Percentiles rank a stretch among this genome's conserved stretches.
These are phyloP conservation scores for Paracentrotus lividus DNA, from an alignment of 53 echinoderm and acorn worm genomes.

Conservation along the genomic window DNA sequence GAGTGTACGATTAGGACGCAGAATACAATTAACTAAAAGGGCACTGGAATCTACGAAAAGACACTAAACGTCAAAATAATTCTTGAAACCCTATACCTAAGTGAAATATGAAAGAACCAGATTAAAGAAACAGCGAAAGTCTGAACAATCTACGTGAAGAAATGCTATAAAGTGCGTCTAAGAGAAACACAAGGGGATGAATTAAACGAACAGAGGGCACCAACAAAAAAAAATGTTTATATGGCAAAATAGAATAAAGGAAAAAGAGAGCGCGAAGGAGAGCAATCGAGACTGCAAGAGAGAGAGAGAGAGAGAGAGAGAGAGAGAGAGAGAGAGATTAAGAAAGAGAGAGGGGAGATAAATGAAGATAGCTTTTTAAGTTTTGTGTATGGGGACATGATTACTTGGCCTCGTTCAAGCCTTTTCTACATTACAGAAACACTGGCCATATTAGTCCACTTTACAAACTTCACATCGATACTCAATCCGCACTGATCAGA, in stretches of 20 bases:
- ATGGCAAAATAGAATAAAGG: background rate
- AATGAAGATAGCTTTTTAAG: background rate
- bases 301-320: background rate
- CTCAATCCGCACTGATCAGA: background rate
- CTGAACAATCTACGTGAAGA: too few species aligned
- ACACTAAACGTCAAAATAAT: too few species aligned
- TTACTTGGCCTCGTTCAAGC: conserved; percentile 41
- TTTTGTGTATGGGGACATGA: background rate
- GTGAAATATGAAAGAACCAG: too few species aligned
- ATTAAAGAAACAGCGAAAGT: too few species aligned
- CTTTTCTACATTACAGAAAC: conserved; percentile 1
- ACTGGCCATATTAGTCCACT: conserved; percentile 27
- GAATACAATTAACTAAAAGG: too few species aligned
- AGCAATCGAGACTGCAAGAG: background rate
- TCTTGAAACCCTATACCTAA: too few species aligned
- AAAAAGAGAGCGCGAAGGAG: background rate
- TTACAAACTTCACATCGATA: conserved; percentile 38
- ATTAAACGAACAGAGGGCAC: too few species aligned
- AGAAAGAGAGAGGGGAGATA: background rate
- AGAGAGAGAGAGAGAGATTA: background rate
- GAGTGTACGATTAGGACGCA: too few species aligned
- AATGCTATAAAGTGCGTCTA: too few species aligned
- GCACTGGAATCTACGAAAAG: too few species aligned
- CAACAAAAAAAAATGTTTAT: too few species aligned
- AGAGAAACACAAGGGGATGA: too few species aligned